A percentile compares a stretch with the other conserved stretches of the same genome.
Conservation (phyloP, 2,888 invertebrate genomes). For the Cistogaster globosa region DNA sequence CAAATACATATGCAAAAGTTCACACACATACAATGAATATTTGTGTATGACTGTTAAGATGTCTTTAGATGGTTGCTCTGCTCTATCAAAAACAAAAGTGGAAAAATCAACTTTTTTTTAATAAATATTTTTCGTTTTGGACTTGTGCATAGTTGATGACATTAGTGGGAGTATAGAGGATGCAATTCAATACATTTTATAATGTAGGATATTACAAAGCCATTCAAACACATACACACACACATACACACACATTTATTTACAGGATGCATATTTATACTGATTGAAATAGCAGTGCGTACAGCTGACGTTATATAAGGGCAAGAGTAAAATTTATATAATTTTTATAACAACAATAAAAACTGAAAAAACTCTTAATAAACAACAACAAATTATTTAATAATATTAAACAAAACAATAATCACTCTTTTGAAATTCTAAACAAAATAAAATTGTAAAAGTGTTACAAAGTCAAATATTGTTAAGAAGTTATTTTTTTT, state of each 20-base stretch:
- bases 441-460: no score
- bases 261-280: not conserved
- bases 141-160: slow-evolving; percentile 68
- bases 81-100: slow-evolving; percentile 48
- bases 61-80: slow-evolving; percentile 32
- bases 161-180: slow-evolving; percentile 31
- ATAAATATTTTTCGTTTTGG: slow-evolving; percentile 74
- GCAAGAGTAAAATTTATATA: slow-evolving; percentile 32
- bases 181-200: slow-evolving; percentile 23
- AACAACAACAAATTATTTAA: no score
- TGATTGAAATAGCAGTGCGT: not conserved
- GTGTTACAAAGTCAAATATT: no score
- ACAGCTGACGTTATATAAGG: slow-evolving; percentile 9
- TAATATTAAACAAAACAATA: no score
- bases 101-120: slow-evolving; percentile 44
- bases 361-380: no score
- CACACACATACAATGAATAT: not conserved
- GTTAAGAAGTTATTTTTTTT: no score
- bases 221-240: not conserved
- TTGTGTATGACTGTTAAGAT: slow-evolving; percentile 20
- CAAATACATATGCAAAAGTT: not conserved
- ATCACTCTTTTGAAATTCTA: no score
- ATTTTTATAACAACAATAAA: no score
- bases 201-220: not conserved
- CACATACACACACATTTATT: not conserved